Conservation (phyloP, 1,140 invertebrate genomes). For the Latrodectus geometricus region DNA sequence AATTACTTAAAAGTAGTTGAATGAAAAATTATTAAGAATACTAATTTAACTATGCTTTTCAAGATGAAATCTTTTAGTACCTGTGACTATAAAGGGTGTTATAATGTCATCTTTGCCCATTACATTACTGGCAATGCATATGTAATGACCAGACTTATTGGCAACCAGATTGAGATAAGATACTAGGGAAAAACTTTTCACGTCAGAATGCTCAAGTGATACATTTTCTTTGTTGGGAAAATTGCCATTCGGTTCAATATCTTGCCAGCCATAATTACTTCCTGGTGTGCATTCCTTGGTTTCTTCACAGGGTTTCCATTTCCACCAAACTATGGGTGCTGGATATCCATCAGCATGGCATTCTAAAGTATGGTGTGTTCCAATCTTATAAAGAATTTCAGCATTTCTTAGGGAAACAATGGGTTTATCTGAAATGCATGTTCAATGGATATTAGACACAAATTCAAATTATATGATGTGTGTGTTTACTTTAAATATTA, state of each 20-base stretch:
- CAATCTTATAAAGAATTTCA: constrained; percentile 27
- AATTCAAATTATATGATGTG: too few relatives aligned
- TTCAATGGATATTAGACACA: too few relatives aligned
- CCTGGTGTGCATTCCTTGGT: neutral
- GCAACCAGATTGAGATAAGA: constrained; percentile 25
- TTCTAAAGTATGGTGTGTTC: constrained; percentile 34
- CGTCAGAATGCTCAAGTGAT: constrained; percentile 15
- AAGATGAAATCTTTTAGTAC: neutral
- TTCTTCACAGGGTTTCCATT: constrained; percentile 51
- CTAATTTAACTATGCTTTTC: too few relatives aligned
- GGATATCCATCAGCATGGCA: constrained; percentile 60
- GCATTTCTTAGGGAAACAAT: constrained; percentile 36
- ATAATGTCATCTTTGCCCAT: constrained; percentile 27
- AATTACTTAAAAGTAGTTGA: too few relatives aligned
- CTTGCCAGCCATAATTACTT: constrained; percentile 9
- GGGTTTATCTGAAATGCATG: constrained; percentile 33
- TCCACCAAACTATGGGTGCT: constrained; percentile 51
- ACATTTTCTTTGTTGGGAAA: constrained; percentile 26
- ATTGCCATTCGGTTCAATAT: constrained; percentile 6
- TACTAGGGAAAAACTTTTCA: neutral
- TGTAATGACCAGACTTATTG: constrained; percentile 46
- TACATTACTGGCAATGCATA: constrained; percentile 44
- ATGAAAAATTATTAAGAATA: too few relatives aligned
- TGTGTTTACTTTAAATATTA: too few relatives aligned
- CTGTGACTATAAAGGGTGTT: constrained; percentile 55